Evolutionary conservation across 1,140 invertebrate genomes (phyloP).

Genomic region (Drosophila paulistorum): DNA sequence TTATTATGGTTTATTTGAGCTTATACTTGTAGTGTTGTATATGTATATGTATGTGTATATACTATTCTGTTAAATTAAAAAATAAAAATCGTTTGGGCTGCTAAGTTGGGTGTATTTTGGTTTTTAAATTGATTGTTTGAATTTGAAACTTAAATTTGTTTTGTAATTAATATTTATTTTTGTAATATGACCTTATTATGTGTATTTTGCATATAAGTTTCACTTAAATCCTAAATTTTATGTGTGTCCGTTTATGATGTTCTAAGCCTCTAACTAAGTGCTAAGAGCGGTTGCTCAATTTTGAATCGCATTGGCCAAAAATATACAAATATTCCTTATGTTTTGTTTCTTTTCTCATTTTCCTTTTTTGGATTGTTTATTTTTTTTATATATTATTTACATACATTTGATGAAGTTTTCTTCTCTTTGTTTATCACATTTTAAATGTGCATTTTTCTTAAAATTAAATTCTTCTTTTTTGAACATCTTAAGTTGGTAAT

Average conservation of each 20-base stretch:
- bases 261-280: slow-evolving; percentile 71
- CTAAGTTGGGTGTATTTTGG: slow-evolving; percentile 29
- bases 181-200: slow-evolving; percentile 6
- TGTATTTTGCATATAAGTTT: slow-evolving; percentile 34
- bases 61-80: slow-evolving; percentile 41
- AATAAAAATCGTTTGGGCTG: slow-evolving; percentile 46
- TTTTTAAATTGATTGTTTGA: slow-evolving; percentile 29
- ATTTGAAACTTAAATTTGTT: not conserved
- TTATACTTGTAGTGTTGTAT: slow-evolving; percentile 34
- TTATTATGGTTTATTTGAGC: slow-evolving; percentile 64
- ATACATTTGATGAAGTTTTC: slow-evolving; percentile 49
- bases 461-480: not conserved
- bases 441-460: slow-evolving; percentile 59
- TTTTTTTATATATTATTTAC: slow-evolving; percentile 42
- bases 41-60: slow-evolving; percentile 42
- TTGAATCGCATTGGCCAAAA: slow-evolving; percentile 69
- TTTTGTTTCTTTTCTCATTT: slow-evolving; percentile 10
- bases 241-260: slow-evolving; percentile 43
- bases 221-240: slow-evolving; percentile 35
- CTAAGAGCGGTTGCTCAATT: slow-evolving; percentile 72
- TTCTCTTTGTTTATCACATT: slow-evolving; percentile 61
- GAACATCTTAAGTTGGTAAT: slow-evolving; percentile 13
- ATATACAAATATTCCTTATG: slow-evolving; percentile 53
- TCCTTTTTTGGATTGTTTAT: slow-evolving; percentile 27
- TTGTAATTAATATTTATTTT: not conserved